These are phyloP conservation scores for Thamnaconus septentrionalis DNA, from an alignment of 2,113 vertebrate genomes.

Conservation along the genomic window DNA sequence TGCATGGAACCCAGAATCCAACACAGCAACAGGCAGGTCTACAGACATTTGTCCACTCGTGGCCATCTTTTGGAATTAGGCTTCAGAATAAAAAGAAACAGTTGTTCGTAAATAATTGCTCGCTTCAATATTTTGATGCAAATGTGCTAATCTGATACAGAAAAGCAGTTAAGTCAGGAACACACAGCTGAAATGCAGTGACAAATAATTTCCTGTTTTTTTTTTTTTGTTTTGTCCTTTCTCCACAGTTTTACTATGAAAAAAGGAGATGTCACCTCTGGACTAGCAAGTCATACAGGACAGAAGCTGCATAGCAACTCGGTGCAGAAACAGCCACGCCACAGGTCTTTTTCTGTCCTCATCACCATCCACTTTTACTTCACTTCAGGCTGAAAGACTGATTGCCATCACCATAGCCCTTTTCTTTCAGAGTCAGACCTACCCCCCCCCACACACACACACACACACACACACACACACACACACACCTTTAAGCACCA, in stretches of 20 bases:
- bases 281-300: constrained; percentile 15
- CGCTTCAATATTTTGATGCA: no score
- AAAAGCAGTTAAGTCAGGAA: neutral
- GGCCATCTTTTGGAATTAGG: neutral
- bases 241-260: constrained; percentile 28
- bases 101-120: no score
- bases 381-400: neutral
- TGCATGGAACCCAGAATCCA: constrained; percentile 18
- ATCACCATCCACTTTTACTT: neutral
- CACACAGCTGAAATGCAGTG: neutral
- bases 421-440: neutral
- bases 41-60: neutral
- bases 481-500: neutral
- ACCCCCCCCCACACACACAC: no score
- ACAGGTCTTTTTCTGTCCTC: constrained; percentile 30
- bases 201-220: neutral
- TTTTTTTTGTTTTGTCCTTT: constrained; percentile 2
- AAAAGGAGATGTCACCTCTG: constrained; percentile 20
- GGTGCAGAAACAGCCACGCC: constrained; percentile 10
- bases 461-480: no score
- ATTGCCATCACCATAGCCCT: neutral
- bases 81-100: neutral
- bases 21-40: constrained; percentile 42
- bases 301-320: constrained; percentile 12
- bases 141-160: neutral